Base-by-base conservation (phyloP, 2,797 vertebrate species). In the Macrochelys suwanniensis region DNA sequence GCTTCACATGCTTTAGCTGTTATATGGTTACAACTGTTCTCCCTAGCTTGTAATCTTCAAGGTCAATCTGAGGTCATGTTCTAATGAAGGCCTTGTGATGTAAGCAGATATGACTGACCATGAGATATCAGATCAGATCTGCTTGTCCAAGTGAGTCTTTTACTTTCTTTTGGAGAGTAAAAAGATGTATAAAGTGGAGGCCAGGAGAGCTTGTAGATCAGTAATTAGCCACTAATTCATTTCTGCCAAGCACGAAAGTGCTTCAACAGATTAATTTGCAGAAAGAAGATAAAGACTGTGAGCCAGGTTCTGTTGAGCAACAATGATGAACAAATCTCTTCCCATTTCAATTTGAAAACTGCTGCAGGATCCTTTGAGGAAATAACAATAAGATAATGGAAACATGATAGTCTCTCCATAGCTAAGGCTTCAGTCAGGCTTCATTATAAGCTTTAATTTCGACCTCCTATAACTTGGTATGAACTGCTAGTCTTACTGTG, bases 21-120 rank as follows among this genome's bases (percentile, higher is more conserved):
- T 78, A 2, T 7, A 65, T 33, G 47, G 57, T 15, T 82, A 12
- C 4, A 88, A 26, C 4, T 71, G 82, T 51, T 77, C 25, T 85
- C 86, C n/a, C 42, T 47, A 51, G 37, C 50, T 77, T 42, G 1
- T 7, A 47, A 81, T 68, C 45, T 84, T 85, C 85, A 94, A 89
- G 85, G 84, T 93, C 74, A 87, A 9, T 77, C 74, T 82, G 87
- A 96, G 83, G 81, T 90, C 87, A 85, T 65, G 7, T 0, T 85
- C 68, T 45, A 94, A 71, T 74, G 80, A 86, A 92, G 92, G 33
- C 86, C 78, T 85, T 81, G 25, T 82, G 89, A 94, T 91, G 78
- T 2, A 23, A 94, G 53, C 0, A 71, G 82, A 87, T 12, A 9
- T 21, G 37, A 80, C 50, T 19, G 6, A 23, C 87, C 85, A 77